phyloP scores from a whole-genome alignment of 64 coral and sea anemone genomes.

The Pachyseris speciosa region DNA sequence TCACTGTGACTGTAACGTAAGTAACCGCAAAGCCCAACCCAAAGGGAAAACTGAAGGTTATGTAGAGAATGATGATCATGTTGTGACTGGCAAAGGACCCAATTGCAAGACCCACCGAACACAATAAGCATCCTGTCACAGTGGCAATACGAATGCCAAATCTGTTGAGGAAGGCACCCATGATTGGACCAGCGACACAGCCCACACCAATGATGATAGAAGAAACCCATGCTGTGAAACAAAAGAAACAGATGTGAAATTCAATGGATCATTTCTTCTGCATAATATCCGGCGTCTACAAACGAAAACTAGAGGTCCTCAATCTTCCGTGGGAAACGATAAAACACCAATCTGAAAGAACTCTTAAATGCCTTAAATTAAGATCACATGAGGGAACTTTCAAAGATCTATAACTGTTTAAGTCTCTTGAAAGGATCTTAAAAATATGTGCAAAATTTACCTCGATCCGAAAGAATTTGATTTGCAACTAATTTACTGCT shows the following conservation, averaged over 20 bases:
- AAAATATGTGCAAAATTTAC: too few relatives aligned
- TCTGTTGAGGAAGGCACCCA: slow-evolving; percentile 18
- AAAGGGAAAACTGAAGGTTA: slow-evolving; percentile 34
- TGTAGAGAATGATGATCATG: not conserved
- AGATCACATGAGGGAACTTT: too few relatives aligned
- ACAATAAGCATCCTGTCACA: not conserved
- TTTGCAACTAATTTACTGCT: too few relatives aligned
- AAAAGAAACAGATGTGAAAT: not conserved
- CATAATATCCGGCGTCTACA: too few relatives aligned
- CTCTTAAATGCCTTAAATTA: too few relatives aligned
- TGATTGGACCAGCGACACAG: not conserved
- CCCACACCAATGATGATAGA: not conserved
- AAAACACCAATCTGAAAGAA: too few relatives aligned
- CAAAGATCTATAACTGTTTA: too few relatives aligned
- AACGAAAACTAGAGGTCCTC: too few relatives aligned
- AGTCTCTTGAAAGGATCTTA: too few relatives aligned
- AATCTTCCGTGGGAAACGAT: too few relatives aligned
- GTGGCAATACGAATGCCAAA: not conserved
- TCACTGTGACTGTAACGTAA: not conserved
- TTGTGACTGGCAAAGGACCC: not conserved
- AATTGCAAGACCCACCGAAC: not conserved
- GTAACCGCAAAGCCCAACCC: not conserved
- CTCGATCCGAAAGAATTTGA: too few relatives aligned
- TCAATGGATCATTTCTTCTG: too few relatives aligned
- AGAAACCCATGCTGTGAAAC: not conserved